Percentiles rank a stretch among this genome's conserved stretches.
These are phyloP conservation scores for Zaprionus inermis DNA, from an alignment of 1,140 invertebrate species.

Conservation along the genomic window DNA sequence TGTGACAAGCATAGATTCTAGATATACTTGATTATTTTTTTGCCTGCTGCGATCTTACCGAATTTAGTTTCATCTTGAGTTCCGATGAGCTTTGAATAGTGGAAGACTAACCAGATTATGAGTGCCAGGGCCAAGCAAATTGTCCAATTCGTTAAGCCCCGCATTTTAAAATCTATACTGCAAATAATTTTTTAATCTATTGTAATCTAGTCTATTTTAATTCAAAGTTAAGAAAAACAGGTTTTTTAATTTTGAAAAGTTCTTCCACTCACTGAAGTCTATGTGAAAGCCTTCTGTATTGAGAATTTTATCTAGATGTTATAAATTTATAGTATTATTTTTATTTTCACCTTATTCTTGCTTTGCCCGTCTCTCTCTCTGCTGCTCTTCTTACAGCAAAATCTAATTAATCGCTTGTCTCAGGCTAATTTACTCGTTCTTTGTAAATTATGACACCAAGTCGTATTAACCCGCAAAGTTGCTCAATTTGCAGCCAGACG, in stretches of 20 bases:
- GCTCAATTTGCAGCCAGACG: slow-evolving; percentile 19
- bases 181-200: slow-evolving; percentile 12
- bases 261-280: not conserved
- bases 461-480: slow-evolving; percentile 12
- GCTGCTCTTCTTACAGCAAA: no score
- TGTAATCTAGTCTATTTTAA: no score
- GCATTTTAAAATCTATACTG: slow-evolving; percentile 9
- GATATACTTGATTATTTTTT: no score
- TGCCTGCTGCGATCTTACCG: slow-evolving; percentile 34
- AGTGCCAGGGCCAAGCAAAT: slow-evolving; percentile 18
- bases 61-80: not conserved
- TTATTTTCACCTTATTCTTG: no score
- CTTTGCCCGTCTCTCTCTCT: no score
- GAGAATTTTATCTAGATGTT: not conserved
- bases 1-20: not conserved
- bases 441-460: slow-evolving; percentile 33
- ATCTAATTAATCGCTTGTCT: slow-evolving; percentile 36
- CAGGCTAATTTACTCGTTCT: slow-evolving; percentile 25
- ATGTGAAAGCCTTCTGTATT: not conserved
- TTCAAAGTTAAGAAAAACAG: not conserved
- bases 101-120: slow-evolving; percentile 20
- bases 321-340: no score
- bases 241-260: slow-evolving; percentile 9
- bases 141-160: slow-evolving; percentile 4
- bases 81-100: slow-evolving; percentile 11